Evolutionary conservation across 2,113 vertebrate species (phyloP).

Genomic region (Pachypanchax playfairii): DNA sequence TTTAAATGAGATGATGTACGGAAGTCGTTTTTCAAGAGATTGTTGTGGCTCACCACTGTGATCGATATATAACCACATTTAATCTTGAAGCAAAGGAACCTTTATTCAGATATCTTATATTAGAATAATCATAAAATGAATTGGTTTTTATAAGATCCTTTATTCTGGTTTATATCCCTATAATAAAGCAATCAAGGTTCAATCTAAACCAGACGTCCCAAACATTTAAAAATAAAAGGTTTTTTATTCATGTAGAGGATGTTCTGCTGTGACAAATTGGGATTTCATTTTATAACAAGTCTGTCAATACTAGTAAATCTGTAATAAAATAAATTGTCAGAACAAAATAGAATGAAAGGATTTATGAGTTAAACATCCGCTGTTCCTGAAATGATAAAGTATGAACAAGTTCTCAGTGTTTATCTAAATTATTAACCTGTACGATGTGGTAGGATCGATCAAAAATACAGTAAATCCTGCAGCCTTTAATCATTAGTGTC

Average conservation of each 20-base stretch:
- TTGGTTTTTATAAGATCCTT: conserved; percentile 7
- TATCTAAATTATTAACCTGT: conserved; percentile 38
- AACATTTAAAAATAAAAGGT: conserved; percentile 25
- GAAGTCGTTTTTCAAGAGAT: background rate
- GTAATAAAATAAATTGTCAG: conserved; percentile 19
- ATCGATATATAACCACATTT: background rate
- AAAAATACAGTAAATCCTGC: conserved; percentile 47
- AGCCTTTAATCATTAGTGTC: conserved; percentile 71
- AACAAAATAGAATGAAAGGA: background rate
- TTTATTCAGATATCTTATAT: conserved; percentile 13
- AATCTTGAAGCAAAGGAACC: conserved; percentile 2
- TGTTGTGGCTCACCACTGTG: background rate
- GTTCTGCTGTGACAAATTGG: conserved; percentile 52
- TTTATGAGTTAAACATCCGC: conserved; percentile 14
- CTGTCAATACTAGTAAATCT: conserved; percentile 16
- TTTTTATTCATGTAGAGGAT: conserved; percentile 44
- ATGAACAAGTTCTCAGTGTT: conserved; percentile 44
- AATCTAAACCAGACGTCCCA: conserved; percentile 39
- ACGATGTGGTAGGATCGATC: conserved; percentile 55
- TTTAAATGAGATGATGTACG: background rate
- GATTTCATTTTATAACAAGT: conserved; percentile 40
- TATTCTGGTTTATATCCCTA: conserved; percentile 21
- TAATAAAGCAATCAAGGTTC: conserved; percentile 23
- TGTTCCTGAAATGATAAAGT: conserved; percentile 15
- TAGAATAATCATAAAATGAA: conserved; percentile 11